A percentile compares a stretch with the other conserved stretches of the same genome.
phyloP scores from a whole-genome alignment of 1,140 invertebrate species.

The Leptopilina clavipes region DNA sequence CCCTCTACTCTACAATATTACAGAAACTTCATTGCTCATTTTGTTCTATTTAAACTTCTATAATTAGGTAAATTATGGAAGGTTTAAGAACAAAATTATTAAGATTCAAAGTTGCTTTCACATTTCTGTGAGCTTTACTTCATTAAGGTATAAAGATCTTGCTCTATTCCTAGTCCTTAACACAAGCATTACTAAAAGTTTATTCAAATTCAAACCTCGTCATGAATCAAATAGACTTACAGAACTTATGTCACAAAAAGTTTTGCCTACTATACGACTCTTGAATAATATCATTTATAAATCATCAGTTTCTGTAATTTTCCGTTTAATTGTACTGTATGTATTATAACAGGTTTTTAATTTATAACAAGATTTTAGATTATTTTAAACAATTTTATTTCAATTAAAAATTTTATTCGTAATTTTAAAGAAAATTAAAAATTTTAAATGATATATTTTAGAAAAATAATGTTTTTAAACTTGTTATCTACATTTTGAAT shows the following conservation, averaged over 20 bases:
- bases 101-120: background rate
- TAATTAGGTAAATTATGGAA: background rate
- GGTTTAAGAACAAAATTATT: background rate
- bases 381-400: no score
- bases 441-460: no score
- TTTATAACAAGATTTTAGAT: no score
- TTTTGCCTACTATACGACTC: background rate
- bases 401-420: no score
- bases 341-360: no score
- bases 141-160: conserved; percentile 13
- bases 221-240: background rate
- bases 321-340: no score
- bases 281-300: background rate
- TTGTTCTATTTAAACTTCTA: background rate
- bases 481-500: no score
- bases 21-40: background rate
- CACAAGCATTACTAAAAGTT: background rate
- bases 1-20: no score
- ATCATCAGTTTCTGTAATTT: background rate
- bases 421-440: no score
- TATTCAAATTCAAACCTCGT: conserved; percentile 5
- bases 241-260: background rate
- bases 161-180: background rate
- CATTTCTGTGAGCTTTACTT: conserved; percentile 12
- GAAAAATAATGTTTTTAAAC: no score